phyloP scores from a whole-genome alignment of 2,888 invertebrate genomes.

The Aleiodes testaceus region DNA sequence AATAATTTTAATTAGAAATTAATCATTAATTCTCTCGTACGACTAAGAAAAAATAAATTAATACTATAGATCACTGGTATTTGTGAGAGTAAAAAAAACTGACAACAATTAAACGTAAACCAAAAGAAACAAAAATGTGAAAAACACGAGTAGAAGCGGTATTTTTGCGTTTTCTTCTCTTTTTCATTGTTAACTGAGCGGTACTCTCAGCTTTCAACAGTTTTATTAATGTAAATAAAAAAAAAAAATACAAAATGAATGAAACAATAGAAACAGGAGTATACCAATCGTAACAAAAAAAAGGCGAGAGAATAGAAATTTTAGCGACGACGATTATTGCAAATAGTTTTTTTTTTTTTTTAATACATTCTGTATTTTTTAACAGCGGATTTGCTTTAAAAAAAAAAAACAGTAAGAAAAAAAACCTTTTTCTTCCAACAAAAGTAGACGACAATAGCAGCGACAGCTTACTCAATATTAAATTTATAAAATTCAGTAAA shows the following conservation, averaged over 20 bases:
- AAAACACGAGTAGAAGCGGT: slow-evolving; percentile 46
- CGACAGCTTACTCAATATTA: slow-evolving; percentile 44
- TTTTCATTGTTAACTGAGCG: slow-evolving; percentile 38
- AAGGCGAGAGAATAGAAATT: slow-evolving; percentile 50
- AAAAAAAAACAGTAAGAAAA: slow-evolving; percentile 36
- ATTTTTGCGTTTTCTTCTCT: slow-evolving; percentile 41
- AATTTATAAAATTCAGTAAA: slow-evolving; percentile 23
- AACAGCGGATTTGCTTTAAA: slow-evolving; percentile 16
- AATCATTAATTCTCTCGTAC: slow-evolving; percentile 10
- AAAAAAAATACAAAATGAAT: slow-evolving; percentile 28
- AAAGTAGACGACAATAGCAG: slow-evolving; percentile 44
- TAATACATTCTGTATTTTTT: slow-evolving; percentile 15
- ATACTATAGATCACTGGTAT: slow-evolving; percentile 1
- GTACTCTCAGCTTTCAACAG: slow-evolving; percentile 36
- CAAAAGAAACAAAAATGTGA: slow-evolving; percentile 27
- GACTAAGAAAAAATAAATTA: slow-evolving; percentile 31
- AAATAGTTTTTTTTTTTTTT: slow-evolving; percentile 32
- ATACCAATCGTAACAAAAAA: slow-evolving; percentile 48
- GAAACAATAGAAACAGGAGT: slow-evolving; percentile 42
- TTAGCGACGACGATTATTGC: slow-evolving; percentile 39
- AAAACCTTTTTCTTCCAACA: slow-evolving; percentile 14
- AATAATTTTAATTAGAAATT: slow-evolving; percentile 1
- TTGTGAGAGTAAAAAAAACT: slow-evolving; percentile 9
- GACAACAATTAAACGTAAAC: slow-evolving; percentile 33
- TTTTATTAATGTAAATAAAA: slow-evolving; percentile 33